A percentile compares a stretch with the other conserved stretches of the same genome.
phyloP scores from a whole-genome alignment of 2,888 invertebrate genomes.

The Melieria omissa region DNA sequence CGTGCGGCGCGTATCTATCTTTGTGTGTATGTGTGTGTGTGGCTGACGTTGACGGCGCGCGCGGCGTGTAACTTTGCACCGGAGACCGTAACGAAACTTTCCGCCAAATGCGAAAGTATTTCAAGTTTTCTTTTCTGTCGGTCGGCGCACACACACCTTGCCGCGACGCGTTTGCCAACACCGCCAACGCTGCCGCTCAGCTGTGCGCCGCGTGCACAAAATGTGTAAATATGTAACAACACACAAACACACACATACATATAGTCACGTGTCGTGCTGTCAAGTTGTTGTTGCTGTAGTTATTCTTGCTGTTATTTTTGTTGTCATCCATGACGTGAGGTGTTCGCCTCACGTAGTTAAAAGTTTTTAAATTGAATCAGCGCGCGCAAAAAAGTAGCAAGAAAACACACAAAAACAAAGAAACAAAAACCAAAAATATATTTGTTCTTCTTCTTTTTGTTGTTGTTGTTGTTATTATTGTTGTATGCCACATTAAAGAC shows the following conservation, averaged over 20 bases:
- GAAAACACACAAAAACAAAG: neutral
- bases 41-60: neutral
- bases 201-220: too few species aligned
- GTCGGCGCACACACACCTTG: too few species aligned
- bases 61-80: conserved; percentile 4
- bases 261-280: too few species aligned
- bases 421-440: neutral
- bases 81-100: neutral
- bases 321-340: neutral
- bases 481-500: neutral
- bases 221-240: neutral
- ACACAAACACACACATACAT: neutral
- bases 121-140: neutral
- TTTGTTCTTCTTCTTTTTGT: neutral
- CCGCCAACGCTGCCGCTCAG: too few species aligned
- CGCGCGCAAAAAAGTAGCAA: neutral
- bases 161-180: too few species aligned
- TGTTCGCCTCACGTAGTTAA: conserved; percentile 34
- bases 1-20: too few species aligned
- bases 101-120: neutral
- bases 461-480: neutral
- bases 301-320: too few species aligned
- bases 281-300: too few species aligned
- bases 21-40: neutral
- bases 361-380: conserved; percentile 38